Percentiles rank a stretch among this genome's conserved stretches.
These are phyloP conservation scores for Spea multiplicata DNA, from an alignment of 2,113 vertebrate species.

Conservation along the genomic window DNA sequence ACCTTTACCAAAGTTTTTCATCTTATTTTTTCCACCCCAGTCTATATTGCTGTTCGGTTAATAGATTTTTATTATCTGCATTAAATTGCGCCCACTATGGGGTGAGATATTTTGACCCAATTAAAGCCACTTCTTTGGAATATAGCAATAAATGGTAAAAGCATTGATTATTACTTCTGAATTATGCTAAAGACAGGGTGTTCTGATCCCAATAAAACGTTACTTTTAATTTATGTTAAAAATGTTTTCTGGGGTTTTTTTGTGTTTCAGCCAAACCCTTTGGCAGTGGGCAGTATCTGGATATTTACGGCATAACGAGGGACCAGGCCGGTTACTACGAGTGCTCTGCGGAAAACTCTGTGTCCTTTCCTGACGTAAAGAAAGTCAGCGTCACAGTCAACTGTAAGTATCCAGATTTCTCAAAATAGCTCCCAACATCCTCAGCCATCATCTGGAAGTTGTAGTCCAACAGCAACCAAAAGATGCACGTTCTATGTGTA, in stretches of 20 bases:
- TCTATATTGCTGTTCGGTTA: too few relatives aligned
- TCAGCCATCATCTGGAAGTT: too few relatives aligned
- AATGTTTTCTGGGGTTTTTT: slow-evolving; percentile 23
- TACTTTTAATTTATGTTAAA: slow-evolving; percentile 44
- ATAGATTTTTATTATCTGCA: too few relatives aligned
- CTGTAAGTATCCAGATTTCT: slow-evolving; percentile 76
- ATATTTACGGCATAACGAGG: slow-evolving; percentile 90
- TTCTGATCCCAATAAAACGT: not conserved
- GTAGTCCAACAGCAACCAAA: too few relatives aligned
- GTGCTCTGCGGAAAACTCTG: slow-evolving; percentile 92
- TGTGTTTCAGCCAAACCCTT: slow-evolving; percentile 82
- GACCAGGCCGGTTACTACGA: slow-evolving; percentile 96
- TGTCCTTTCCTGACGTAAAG: slow-evolving; percentile 87
- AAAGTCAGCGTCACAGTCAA: slow-evolving; percentile 94
- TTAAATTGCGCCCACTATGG: too few relatives aligned
- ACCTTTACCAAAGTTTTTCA: too few relatives aligned
- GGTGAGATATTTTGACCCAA: too few relatives aligned
- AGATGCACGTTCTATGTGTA: too few relatives aligned
- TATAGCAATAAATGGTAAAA: not conserved
- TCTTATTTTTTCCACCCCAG: not conserved
- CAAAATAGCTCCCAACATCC: not conserved
- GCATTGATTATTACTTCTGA: slow-evolving; percentile 27
- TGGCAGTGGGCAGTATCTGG: slow-evolving; percentile 92
- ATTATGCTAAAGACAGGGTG: not conserved
- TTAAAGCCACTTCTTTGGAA: too few relatives aligned